phyloP scores from a whole-genome alignment of 2,888 invertebrate species.

The Sclerodermus sp. region DNA sequence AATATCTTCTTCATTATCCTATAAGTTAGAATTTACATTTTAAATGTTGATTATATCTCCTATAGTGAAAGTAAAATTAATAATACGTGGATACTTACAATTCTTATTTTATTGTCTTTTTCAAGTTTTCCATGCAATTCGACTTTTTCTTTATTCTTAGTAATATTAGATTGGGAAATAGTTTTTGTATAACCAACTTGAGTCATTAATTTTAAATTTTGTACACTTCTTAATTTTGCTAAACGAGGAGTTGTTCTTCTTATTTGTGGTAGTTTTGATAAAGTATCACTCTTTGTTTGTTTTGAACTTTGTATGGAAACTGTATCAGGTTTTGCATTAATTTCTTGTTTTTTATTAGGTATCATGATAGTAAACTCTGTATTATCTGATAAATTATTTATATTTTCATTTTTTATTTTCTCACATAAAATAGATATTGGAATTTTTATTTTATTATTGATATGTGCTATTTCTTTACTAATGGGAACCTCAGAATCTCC shows the following conservation, averaged over 20 bases:
- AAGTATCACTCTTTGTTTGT: conserved; percentile 1
- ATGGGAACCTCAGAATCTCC: conserved; percentile 1
- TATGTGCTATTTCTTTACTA: conserved; percentile 4
- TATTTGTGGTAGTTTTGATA: conserved; percentile 35
- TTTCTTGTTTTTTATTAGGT: too few species aligned
- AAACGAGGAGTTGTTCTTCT: conserved; percentile 50
- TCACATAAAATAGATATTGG: too few species aligned
- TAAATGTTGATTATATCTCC: conserved; percentile 2
- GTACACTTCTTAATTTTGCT: conserved; percentile 53
- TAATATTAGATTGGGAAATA: conserved; percentile 30
- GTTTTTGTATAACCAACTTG: conserved; percentile 46
- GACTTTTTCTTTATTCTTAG: conserved; percentile 38
- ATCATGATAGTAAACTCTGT: too few species aligned
- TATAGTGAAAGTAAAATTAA: too few species aligned
- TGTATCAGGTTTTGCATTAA: too few species aligned
- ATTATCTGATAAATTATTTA: not conserved
- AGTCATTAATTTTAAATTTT: conserved; percentile 52
- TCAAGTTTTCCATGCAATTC: conserved; percentile 29
- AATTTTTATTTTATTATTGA: conserved; percentile 4
- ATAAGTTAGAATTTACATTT: conserved; percentile 5
- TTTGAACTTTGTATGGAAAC: not conserved
- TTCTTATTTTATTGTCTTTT: conserved; percentile 20
- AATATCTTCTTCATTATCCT: conserved; percentile 65
- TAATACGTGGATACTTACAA: conserved; percentile 15
- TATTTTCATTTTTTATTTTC: not conserved